Evolutionary conservation across 2,113 vertebrate genomes (phyloP).

Genomic region (Ptyas mucosa): DNA sequence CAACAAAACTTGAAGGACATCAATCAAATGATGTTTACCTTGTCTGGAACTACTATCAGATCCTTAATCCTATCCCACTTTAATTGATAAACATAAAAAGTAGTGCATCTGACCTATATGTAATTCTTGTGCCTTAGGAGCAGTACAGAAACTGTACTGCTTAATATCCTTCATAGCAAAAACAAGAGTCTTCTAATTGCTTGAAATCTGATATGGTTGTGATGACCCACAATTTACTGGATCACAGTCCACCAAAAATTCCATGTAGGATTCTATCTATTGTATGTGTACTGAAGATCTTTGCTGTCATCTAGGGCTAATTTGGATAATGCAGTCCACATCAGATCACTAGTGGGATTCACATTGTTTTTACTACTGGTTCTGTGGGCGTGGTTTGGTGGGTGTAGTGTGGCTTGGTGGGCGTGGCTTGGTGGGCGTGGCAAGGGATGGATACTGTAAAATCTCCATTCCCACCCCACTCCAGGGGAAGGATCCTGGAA

Average conservation of each 20-base stretch:
- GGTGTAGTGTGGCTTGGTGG: too few species aligned
- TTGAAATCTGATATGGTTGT: neutral
- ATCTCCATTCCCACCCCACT: too few species aligned
- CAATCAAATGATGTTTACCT: neutral
- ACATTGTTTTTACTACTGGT: too few species aligned
- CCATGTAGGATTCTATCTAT: neutral
- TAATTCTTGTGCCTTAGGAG: neutral
- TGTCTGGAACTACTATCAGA: neutral
- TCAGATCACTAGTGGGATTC: neutral
- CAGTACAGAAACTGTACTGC: neutral
- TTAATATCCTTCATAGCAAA: neutral
- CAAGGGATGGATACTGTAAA: too few species aligned
- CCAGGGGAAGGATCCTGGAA: too few species aligned
- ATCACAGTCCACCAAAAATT: neutral
- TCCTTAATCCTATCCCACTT: neutral
- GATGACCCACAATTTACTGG: neutral
- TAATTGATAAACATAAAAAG: neutral
- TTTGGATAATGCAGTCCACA: neutral
- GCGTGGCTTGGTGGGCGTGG: too few species aligned
- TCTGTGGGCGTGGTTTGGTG: too few species aligned
- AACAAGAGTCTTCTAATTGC: neutral
- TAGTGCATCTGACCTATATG: neutral
- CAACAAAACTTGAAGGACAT: neutral
- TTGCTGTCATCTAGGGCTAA: neutral
- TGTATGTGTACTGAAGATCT: neutral